A percentile compares a stretch with the other conserved stretches of the same genome.
Evolutionary conservation across 1,140 invertebrate species (phyloP).

Genomic region (Forficula auricularia): DNA sequence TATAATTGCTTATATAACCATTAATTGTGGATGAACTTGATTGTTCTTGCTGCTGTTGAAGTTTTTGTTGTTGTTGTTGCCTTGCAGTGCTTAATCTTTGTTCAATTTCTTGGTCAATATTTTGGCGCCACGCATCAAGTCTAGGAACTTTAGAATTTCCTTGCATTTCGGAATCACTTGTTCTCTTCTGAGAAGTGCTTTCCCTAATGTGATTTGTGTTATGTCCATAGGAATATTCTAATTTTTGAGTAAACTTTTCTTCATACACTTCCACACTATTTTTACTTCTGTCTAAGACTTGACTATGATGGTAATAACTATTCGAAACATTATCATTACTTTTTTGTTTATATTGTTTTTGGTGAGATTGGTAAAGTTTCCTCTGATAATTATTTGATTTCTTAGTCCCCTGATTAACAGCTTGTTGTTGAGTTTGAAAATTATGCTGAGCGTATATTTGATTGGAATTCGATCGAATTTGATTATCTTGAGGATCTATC

Average conservation of each 20-base stretch:
- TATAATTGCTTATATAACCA: conserved; percentile 16
- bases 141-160: conserved; percentile 29
- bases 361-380: too few relatives aligned
- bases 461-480: not conserved
- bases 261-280: too few relatives aligned
- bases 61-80: conserved; percentile 11
- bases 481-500: not conserved
- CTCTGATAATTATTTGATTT: not conserved
- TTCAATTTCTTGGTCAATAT: conserved; percentile 35
- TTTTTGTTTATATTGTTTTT: too few relatives aligned
- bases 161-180: conserved; percentile 7
- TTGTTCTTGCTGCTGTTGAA: conserved; percentile 9
- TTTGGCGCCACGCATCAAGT: conserved; percentile 31
- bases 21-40: conserved; percentile 2
- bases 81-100: conserved; percentile 23
- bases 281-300: too few relatives aligned
- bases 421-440: too few relatives aligned
- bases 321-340: too few relatives aligned
- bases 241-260: not conserved
- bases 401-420: not conserved
- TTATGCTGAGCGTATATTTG: too few relatives aligned
- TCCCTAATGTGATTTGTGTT: not conserved
- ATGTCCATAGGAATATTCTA: not conserved
- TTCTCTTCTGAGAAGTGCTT: not conserved
- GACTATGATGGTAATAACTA: too few relatives aligned